Base-by-base conservation (phyloP, 2,888 invertebrate genomes). In the Limnephilus lunatus region DNA sequence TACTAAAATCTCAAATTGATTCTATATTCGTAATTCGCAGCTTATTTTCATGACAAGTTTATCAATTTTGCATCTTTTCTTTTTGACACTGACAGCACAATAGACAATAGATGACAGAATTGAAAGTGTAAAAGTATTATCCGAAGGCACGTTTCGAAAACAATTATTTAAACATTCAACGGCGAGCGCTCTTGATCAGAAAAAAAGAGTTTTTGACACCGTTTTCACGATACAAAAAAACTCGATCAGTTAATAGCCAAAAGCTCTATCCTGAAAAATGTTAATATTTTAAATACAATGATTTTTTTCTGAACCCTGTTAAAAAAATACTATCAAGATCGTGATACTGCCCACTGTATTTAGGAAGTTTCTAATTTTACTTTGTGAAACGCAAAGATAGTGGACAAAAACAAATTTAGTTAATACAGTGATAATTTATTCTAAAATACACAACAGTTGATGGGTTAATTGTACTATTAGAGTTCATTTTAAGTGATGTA, bases 81-180 rank as follows among this genome's bases (percentile, higher is more conserved):
- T 83, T 83, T 83, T 83, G 83, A 83, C 83, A 83, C 35, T 39
- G 35, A 39, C 83, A 35, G 94, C 68, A 68, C 68, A 9, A 39
- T 44, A 39, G 44, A 44, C 5, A 7, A 39, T 35, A 35, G 35
- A 39, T 25, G 68, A 68, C 9, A 68, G 68, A 25, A 68, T 9
- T 48, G 48, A 48, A 14, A 14, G 14, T 14, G 3, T 48, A 48
- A 9, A 68, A 7, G 9, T 25, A 15, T 19, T 15, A 53, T 19
- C 53, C 5, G 53, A 68, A 68, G 68, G 9, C 68, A n/a, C 9
- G 68, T 68, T 68, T 68, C 68, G 68, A n/a, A n/a, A 68, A 68
- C 68, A 68, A 68, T 68, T 25, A 68, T 68, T 39, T 9, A 39
- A 39, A 39, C 39, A 7, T 39, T 68, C 25, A n/a, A 25, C 5